Conservation (phyloP, 2,888 invertebrate species). For the Hypselothyrea guttata region DNA sequence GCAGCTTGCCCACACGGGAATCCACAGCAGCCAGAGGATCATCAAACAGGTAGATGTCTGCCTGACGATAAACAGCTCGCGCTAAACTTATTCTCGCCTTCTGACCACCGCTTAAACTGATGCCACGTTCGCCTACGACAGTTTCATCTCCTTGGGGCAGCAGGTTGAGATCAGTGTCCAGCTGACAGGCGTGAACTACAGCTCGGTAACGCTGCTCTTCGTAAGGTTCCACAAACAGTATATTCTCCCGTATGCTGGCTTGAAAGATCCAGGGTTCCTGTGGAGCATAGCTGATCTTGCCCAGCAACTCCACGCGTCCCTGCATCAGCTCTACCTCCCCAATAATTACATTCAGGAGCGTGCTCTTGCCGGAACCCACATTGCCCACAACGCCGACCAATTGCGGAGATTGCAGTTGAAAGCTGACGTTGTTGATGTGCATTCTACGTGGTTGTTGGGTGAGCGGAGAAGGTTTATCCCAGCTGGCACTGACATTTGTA, state of each 20-base stretch:
- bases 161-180: slow-evolving; percentile 86
- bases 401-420: slow-evolving; percentile 40
- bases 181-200: slow-evolving; percentile 85
- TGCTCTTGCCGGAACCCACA: slow-evolving; percentile 90
- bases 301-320: slow-evolving; percentile 86
- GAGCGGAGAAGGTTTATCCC: slow-evolving; percentile 79
- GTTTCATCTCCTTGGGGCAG: slow-evolving; percentile 84
- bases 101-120: slow-evolving; percentile 88
- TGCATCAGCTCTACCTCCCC: slow-evolving; percentile 85
- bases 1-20: slow-evolving; percentile 88
- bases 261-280: slow-evolving; percentile 92
- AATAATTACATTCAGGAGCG: slow-evolving; percentile 87
- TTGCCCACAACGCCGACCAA: slow-evolving; percentile 85
- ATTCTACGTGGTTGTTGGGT: slow-evolving; percentile 25
- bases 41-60: slow-evolving; percentile 89
- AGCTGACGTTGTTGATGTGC: slow-evolving; percentile 81
- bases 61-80: slow-evolving; percentile 87
- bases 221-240: slow-evolving; percentile 90
- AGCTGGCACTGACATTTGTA: slow-evolving; percentile 83
- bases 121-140: slow-evolving; percentile 86
- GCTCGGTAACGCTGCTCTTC: slow-evolving; percentile 83
- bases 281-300: slow-evolving; percentile 88
- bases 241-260: slow-evolving; percentile 93
- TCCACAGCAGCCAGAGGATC: slow-evolving; percentile 91
- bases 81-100: slow-evolving; percentile 89